phyloP scores from a whole-genome alignment of 2,888 invertebrate species.

The Sminthurinus aureus region DNA sequence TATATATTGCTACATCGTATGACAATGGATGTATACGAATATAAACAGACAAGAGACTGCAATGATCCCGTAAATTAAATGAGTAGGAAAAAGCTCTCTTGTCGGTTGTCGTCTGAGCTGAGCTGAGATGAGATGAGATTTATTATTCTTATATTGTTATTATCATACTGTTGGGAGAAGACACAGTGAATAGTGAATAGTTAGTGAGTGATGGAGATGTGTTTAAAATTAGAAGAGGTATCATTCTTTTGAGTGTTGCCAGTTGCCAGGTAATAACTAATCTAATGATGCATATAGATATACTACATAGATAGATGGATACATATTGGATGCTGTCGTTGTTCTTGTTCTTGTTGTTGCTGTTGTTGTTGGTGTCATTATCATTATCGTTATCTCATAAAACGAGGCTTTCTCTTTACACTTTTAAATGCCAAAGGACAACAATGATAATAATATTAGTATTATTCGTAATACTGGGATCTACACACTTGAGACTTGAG shows the following conservation, averaged over 20 bases:
- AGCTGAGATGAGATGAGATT: constrained; percentile 12
- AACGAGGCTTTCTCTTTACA: neutral
- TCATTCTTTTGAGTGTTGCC: neutral
- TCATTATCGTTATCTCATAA: neutral
- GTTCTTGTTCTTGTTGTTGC: too few species aligned
- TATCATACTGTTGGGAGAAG: neutral
- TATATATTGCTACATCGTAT: too few species aligned
- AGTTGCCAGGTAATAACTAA: too few species aligned
- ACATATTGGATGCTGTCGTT: too few species aligned
- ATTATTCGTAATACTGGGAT: neutral
- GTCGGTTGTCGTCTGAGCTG: too few species aligned
- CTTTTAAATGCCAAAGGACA: too few species aligned
- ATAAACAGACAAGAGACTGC: neutral
- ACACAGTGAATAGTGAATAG: neutral
- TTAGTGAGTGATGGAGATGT: neutral
- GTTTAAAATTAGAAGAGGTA: neutral
- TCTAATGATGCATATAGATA: too few species aligned
- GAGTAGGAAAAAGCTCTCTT: constrained; percentile 21
- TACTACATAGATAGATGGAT: too few species aligned
- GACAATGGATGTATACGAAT: too few species aligned
- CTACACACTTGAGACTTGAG: neutral
- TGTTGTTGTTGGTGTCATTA: neutral
- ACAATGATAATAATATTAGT: too few species aligned
- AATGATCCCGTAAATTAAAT: neutral
- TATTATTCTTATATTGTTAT: constrained; percentile 22